Evolutionary conservation across 2,113 vertebrate species (phyloP).

Genomic region (Gymnarchus niloticus): DNA sequence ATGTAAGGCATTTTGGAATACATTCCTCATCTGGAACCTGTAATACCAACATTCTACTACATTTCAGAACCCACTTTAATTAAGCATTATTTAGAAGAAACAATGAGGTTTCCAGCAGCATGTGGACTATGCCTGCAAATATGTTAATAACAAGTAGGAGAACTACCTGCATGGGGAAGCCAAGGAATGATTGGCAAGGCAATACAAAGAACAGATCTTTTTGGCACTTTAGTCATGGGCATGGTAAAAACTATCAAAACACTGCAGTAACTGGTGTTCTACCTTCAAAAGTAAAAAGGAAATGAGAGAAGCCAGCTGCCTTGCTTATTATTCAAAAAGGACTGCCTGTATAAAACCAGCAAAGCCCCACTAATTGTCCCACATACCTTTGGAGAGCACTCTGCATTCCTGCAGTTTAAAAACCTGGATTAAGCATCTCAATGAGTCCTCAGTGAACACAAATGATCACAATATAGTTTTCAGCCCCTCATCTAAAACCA

Average conservation of each 20-base stretch:
- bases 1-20: not conserved
- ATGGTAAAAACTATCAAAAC: not conserved
- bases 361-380: not conserved
- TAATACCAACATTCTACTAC: not conserved
- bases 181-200: not conserved
- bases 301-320: not conserved
- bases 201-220: not conserved
- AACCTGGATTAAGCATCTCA: too few species aligned
- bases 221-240: not conserved
- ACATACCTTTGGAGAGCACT: not conserved
- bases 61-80: not conserved
- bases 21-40: not conserved
- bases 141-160: not conserved
- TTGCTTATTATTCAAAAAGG: not conserved
- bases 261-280: not conserved
- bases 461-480: not conserved
- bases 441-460: too few species aligned
- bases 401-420: too few species aligned
- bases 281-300: not conserved
- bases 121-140: not conserved
- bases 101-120: not conserved
- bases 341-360: not conserved
- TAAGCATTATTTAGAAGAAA: not conserved
- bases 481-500: not conserved
- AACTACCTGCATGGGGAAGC: not conserved